Conservation (phyloP, 2,888 invertebrate genomes). For the Sthenelais limicola region DNA sequence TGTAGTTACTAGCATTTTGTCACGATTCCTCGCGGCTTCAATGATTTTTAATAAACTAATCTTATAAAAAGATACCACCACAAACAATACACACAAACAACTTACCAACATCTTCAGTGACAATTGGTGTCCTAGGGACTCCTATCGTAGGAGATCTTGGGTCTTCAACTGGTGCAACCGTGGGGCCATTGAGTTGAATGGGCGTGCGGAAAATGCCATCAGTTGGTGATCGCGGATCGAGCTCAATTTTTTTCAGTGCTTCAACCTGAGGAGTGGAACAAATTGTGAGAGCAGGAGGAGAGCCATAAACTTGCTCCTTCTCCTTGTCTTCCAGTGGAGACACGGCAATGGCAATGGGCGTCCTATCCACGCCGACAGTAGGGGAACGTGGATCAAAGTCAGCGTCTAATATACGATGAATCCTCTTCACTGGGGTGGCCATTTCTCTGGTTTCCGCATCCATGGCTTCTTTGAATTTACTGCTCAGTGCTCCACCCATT, state of each 20-base stretch:
- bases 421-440: conserved; percentile 58
- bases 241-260: neutral
- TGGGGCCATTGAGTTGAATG: conserved; percentile 27
- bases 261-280: neutral
- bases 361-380: conserved; percentile 9
- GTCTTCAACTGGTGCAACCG: neutral
- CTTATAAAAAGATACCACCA: too few relatives aligned
- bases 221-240: conserved; percentile 48
- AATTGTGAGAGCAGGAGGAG: neutral
- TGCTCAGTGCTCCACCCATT: conserved; percentile 25
- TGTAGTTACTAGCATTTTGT: too few relatives aligned
- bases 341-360: conserved; percentile 26
- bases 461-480: neutral
- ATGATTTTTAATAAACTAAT: too few relatives aligned
- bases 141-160: neutral
- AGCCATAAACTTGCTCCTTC: too few relatives aligned
- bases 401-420: neutral
- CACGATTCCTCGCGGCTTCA: too few relatives aligned
- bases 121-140: conserved; percentile 4
- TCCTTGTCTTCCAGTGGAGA: neutral
- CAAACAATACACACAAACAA: too few relatives aligned
- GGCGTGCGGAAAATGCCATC: conserved; percentile 45
- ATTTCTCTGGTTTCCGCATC: conserved; percentile 48
- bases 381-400: conserved; percentile 38
- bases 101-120: too few relatives aligned